Base-by-base conservation (phyloP, 2,888 invertebrate species). In the Caenorhabditis sp. region DNA sequence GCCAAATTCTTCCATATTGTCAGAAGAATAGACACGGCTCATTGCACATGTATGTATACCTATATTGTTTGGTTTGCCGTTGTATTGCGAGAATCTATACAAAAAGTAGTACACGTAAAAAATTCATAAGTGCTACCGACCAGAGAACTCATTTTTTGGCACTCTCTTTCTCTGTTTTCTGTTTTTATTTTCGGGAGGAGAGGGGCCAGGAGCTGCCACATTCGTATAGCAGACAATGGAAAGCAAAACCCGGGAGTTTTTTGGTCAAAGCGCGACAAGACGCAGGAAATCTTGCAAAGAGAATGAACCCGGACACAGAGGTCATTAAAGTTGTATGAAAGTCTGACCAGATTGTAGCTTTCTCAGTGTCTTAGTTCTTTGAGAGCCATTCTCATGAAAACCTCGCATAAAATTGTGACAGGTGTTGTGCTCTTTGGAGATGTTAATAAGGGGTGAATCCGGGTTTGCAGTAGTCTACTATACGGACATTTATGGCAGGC, bases 41-140 rank as follows among this genome's bases (percentile, higher is more conserved):
- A 20, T 37, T 58, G 58, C 32, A 58, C 58, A 58, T 55, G 53
- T 51, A 68, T 68, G 67, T 32, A 56, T 60, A 68, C 56, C 44
- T 68, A 60, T 69, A 60, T 51, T 70, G 70, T 70, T 70, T 61
- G 61, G 50, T 40, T 18, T 20, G 35, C 58, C 53, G 60, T 18
- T 20, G 35, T 37, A 60, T 6, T 15, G 37, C 51, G 58, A 51
- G 26, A 35, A 32, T 35, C 74, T 67, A 76, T 67, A 76, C 67
- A 67, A 76, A 53, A 76, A 67, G 76, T 67, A 61, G 67, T 67
- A 61, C 67, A 61, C 53, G 67, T 76, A 53, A 76, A 76, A 76
- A 76, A 76, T 76, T 76, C 44, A 76, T 76, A 61, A 67, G 76
- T 76, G 61, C 76, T 55, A 18, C 40, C 44, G 37, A 20, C 56